Base-by-base conservation (phyloP, 2,888 invertebrate species). In the Spatulosminthurus flaviceps region DNA sequence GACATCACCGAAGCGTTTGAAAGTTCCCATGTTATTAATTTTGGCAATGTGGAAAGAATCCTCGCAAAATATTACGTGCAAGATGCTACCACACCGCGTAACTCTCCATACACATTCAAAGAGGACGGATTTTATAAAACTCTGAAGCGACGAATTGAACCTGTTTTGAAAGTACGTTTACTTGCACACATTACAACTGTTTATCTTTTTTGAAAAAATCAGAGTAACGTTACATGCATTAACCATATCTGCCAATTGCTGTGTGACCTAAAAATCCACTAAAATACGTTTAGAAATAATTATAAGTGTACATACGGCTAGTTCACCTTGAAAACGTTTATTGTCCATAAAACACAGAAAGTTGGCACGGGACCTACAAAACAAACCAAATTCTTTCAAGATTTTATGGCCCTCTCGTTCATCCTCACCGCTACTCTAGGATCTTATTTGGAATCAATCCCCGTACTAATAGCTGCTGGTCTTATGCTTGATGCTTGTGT, bases 1-100 rank as follows among this genome's bases (percentile, higher is more conserved):
- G 86, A 85, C 79, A 84, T 86, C 71, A 86, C 87, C 4, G 86
- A 87, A 79, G 86, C 86, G 19, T 87, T 86, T 79, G 87, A 87
- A 81, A 76, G 83, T 84, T 86, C 88, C 87, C 89, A 86, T 86
- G 60, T 85, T 5, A 75, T 77, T 34, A 81, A 81, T 60, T 60
- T 70, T 0, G 26, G 64, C n/a, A 28, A 71, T 43, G 81, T 81
- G 0, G 82, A 86, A 41, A 73, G 66, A 22, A 77, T 85, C 16
- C 79, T 86, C 28, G 76, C 60, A 9, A 85, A 85, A 73, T 86
- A 83, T 77, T 83, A 79, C 41, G 85, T 86, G 0, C 70, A 79
- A 16, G 82, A 83, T 0, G 83, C 84, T 13, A 73, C 60, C 5
- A 75, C 79, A 1, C 81, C 82, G 9, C 77, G 86, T 11, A 85